A percentile compares a stretch with the other conserved stretches of the same genome.
These are phyloP conservation scores for Tetragnatha versicolor DNA, from an alignment of 1,140 invertebrate species.

Conservation along the genomic window DNA sequence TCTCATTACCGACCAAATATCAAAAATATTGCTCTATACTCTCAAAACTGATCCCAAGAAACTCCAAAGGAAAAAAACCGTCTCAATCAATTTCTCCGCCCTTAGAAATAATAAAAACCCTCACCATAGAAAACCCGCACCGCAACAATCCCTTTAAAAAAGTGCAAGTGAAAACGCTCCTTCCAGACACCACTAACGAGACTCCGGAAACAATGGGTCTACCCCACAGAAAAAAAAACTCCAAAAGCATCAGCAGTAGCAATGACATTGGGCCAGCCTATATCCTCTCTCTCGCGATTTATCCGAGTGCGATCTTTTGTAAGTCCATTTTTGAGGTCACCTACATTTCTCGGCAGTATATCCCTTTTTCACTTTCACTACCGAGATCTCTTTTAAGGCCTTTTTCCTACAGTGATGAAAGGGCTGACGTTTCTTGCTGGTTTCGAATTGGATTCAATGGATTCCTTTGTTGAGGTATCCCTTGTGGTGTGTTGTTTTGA, in stretches of 20 bases:
- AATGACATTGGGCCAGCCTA: slow-evolving; percentile 34
- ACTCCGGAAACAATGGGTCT: background rate
- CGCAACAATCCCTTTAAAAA: too few relatives aligned
- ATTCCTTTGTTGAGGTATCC: background rate
- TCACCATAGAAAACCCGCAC: too few relatives aligned
- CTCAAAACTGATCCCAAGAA: too few relatives aligned
- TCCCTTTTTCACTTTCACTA: slow-evolving; percentile 28
- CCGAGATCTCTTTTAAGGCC: background rate
- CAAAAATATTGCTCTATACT: too few relatives aligned
- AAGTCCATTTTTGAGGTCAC: slow-evolving; percentile 30
- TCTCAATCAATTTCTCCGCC: too few relatives aligned
- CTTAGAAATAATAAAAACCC: too few relatives aligned
- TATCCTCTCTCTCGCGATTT: slow-evolving; percentile 24
- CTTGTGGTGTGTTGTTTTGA: too few relatives aligned
- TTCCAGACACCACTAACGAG: too few relatives aligned
- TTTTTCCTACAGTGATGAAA: background rate
- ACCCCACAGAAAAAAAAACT: background rate
- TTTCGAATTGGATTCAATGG: background rate
- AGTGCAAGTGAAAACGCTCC: too few relatives aligned
- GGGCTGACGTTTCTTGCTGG: background rate
- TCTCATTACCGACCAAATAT: too few relatives aligned
- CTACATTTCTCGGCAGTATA: slow-evolving; percentile 22
- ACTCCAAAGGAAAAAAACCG: too few relatives aligned
- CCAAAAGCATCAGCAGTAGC: background rate
- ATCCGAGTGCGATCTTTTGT: slow-evolving; percentile 27